phyloP scores from a whole-genome alignment of 2,113 vertebrate genomes.

The Hydrolagus affinis region DNA sequence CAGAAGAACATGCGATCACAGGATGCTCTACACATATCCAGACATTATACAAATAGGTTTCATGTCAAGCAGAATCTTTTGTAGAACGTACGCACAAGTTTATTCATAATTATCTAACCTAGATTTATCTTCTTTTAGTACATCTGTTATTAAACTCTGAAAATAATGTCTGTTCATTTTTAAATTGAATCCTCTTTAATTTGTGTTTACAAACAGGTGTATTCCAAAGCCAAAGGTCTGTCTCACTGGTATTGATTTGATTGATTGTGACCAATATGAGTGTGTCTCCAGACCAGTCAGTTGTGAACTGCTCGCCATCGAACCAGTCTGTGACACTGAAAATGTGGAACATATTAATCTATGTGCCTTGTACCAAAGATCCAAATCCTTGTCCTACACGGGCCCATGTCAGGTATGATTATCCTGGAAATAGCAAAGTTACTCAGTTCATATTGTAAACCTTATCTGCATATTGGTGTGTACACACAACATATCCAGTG shows the following conservation, averaged over 20 bases:
- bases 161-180: neutral
- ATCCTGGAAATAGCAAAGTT: neutral
- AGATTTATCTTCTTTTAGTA: neutral
- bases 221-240: conserved; percentile 78
- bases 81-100: neutral
- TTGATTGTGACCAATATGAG: conserved; percentile 73
- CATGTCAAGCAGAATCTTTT: neutral
- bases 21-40: neutral
- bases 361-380: conserved; percentile 78
- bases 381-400: conserved; percentile 78
- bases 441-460: neutral
- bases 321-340: conserved; percentile 84
- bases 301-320: conserved; percentile 68
- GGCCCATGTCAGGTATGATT: conserved; percentile 82
- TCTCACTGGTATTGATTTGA: conserved; percentile 72
- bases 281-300: conserved; percentile 66
- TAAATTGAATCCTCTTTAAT: neutral
- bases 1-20: neutral
- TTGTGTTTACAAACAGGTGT: conserved; percentile 60
- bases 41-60: neutral
- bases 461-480: too few relatives aligned
- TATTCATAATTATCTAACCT: neutral
- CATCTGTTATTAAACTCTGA: neutral
- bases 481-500: too few relatives aligned
- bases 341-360: conserved; percentile 69